These are phyloP conservation scores for Altica lythri DNA, from an alignment of 2,888 invertebrate genomes.

Conservation along the genomic window DNA sequence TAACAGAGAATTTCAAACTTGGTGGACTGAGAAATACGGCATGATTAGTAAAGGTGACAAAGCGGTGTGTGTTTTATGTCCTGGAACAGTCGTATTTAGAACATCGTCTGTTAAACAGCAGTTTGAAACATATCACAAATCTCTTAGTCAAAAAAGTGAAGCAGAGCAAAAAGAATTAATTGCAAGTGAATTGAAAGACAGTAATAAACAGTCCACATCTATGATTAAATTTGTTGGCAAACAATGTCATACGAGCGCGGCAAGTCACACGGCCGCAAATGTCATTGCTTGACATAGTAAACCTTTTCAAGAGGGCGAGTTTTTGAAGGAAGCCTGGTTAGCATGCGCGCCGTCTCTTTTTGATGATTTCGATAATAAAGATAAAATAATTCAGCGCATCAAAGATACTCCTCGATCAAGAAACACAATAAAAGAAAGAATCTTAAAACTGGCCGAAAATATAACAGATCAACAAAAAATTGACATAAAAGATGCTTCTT, in stretches of 20 bases:
- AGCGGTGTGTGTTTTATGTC: too few relatives aligned
- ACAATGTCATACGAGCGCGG: conserved; percentile 25
- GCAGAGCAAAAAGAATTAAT: conserved; percentile 38
- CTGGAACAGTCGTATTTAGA: conserved; percentile 38
- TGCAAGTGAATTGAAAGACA: conserved; percentile 34
- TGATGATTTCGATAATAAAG: conserved; percentile 12
- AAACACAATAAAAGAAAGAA: conserved; percentile 38
- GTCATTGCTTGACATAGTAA: conserved; percentile 34
- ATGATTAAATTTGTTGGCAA: conserved; percentile 39
- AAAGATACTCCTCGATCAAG: conserved; percentile 35
- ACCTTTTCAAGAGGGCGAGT: conserved; percentile 33
- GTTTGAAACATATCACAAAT: conserved; percentile 39
- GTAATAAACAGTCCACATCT: conserved; percentile 36
- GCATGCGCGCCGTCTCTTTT: conserved; percentile 6
- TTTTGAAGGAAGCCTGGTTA: conserved; percentile 21
- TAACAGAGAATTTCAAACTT: too few relatives aligned
- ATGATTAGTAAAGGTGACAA: too few relatives aligned
- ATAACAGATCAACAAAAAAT: conserved; percentile 20
- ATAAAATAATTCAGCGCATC: conserved; percentile 11
- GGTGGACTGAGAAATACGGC: too few relatives aligned
- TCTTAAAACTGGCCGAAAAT: conserved; percentile 34
- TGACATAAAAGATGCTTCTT: conserved; percentile 7
- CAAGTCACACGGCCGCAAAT: conserved; percentile 36
- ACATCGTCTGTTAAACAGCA: conserved; percentile 37
- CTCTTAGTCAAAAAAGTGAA: conserved; percentile 30